Evolutionary conservation across 92 coral and sea anemone genomes (phyloP).

Genomic region (Epizoanthus illoricatus): DNA sequence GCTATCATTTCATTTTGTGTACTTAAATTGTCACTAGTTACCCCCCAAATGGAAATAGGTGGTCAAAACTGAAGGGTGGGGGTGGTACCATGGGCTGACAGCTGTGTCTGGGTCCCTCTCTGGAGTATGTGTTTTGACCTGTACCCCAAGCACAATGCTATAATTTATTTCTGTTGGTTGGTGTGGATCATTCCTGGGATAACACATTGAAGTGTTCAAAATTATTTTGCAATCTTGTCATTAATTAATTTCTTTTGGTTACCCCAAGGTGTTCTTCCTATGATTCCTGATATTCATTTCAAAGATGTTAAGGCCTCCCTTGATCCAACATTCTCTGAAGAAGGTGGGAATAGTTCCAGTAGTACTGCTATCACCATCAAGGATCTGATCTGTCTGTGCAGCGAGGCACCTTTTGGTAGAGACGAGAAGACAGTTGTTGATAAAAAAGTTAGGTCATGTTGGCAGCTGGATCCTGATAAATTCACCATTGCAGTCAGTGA

Average conservation of each 20-base stretch:
- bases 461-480: constrained; percentile 52
- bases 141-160: no score
- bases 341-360: neutral
- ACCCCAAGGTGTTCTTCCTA: constrained; percentile 40
- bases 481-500: constrained; percentile 30
- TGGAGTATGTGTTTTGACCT: no score
- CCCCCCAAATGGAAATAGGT: no score
- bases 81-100: no score
- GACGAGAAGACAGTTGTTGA: constrained; percentile 44
- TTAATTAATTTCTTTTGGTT: neutral
- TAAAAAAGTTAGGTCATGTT: constrained; percentile 42
- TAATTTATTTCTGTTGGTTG: no score
- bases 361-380: constrained; percentile 34
- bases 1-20: no score
- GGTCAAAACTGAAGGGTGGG: no score
- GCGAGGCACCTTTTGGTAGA: constrained; percentile 53
- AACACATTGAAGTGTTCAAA: no score
- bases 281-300: constrained; percentile 43
- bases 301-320: constrained; percentile 32
- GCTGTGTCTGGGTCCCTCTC: no score
- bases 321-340: constrained; percentile 38
- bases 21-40: no score
- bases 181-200: no score
- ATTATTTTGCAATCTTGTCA: no score
- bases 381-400: constrained; percentile 43